Conservation (phyloP, 2,888 invertebrate genomes). For the Nowickia ferox region DNA sequence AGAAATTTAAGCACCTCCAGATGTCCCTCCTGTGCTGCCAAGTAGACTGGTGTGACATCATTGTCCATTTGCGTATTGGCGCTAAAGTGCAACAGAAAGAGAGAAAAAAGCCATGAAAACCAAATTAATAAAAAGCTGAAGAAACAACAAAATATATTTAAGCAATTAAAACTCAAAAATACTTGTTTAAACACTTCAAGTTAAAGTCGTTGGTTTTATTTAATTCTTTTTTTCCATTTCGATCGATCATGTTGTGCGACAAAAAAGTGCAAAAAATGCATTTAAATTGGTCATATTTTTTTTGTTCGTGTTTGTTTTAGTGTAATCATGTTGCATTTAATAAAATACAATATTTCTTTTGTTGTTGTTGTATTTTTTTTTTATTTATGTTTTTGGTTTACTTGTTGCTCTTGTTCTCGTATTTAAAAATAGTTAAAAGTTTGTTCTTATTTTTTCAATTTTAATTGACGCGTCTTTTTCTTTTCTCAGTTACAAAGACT, state of each 20-base stretch:
- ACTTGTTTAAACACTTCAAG: slow-evolving; percentile 43
- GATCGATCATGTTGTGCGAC: background rate
- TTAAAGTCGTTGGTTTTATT: slow-evolving; percentile 64
- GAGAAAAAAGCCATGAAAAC: slow-evolving; percentile 21
- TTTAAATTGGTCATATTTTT: slow-evolving; percentile 19
- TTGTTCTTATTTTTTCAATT: slow-evolving; percentile 43
- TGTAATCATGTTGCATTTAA: slow-evolving; percentile 34
- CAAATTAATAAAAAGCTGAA: slow-evolving; percentile 39
- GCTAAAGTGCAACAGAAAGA: slow-evolving; percentile 84
- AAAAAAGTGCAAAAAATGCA: background rate
- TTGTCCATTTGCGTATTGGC: slow-evolving; percentile 96
- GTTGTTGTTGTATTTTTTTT: slow-evolving; percentile 53
- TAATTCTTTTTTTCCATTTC: slow-evolving; percentile 21
- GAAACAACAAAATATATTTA: background rate
- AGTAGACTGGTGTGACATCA: slow-evolving; percentile 94
- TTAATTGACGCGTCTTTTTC: slow-evolving; percentile 56
- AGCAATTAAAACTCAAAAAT: slow-evolving; percentile 29
- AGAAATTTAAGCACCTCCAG: slow-evolving; percentile 93
- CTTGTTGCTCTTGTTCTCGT: slow-evolving; percentile 57
- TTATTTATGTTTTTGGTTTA: slow-evolving; percentile 27
- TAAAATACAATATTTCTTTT: slow-evolving; percentile 1
- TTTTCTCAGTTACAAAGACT: slow-evolving; percentile 5
- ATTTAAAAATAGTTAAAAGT: slow-evolving; percentile 34
- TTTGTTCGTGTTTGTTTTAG: background rate
- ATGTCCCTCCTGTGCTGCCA: slow-evolving; percentile 95